Conservation (phyloP, 2,797 vertebrate genomes). For the Sebastes oblongus region DNA sequence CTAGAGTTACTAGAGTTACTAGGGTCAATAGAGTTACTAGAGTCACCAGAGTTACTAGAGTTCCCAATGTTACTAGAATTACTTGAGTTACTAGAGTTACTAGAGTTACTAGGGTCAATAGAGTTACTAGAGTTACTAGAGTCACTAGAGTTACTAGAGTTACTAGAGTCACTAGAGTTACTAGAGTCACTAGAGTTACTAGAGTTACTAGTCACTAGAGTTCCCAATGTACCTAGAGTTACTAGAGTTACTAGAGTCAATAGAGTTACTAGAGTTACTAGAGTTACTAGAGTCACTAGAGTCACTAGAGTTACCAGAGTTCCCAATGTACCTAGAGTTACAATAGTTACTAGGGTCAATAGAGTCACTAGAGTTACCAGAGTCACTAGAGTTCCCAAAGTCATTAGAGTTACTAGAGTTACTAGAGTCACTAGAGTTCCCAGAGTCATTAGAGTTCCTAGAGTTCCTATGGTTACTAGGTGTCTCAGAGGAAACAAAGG, state of each 20-base stretch:
- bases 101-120: not conserved
- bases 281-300: not conserved
- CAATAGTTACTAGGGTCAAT: not conserved
- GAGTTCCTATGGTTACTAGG: not conserved
- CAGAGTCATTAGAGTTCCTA: not conserved
- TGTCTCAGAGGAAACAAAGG: not conserved
- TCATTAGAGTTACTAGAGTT: not conserved
- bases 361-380: not conserved
- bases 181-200: not conserved
- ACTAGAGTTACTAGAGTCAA: too few species aligned
- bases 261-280: not conserved
- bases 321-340: not conserved
- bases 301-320: not conserved
- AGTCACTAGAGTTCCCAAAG: not conserved
- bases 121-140: not conserved
- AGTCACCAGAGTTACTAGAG: not conserved
- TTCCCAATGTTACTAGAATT: not conserved
- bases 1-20: not conserved
- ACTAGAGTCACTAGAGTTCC: not conserved
- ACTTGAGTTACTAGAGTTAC: not conserved
- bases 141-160: not conserved
- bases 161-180: not conserved
- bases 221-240: not conserved
- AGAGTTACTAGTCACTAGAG: not conserved
- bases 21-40: too few species aligned